These are phyloP conservation scores for Halesus radiatus DNA, from an alignment of 1,140 invertebrate species.

Conservation along the genomic window DNA sequence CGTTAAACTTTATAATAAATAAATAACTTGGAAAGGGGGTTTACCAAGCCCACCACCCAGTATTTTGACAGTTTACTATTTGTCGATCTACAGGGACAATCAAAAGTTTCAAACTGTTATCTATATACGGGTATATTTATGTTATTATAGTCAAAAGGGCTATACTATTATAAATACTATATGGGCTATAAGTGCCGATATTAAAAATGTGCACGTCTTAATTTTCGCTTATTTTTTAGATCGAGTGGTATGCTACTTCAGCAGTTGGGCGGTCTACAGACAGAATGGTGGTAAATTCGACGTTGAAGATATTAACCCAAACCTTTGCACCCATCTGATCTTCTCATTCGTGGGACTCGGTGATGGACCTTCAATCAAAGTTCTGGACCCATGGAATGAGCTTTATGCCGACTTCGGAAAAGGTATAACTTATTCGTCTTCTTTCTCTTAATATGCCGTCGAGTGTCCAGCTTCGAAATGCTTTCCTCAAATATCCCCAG, in stretches of 20 bases:
- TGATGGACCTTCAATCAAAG: conserved; percentile 64
- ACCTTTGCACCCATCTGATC: conserved; percentile 81
- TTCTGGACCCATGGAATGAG: conserved; percentile 78
- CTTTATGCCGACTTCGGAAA: conserved; percentile 68
- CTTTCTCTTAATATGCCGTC: neutral
- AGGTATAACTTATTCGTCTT: conserved; percentile 55
- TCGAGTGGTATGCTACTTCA: conserved; percentile 78
- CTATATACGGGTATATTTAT: too few relatives aligned
- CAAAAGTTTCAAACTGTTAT: too few relatives aligned
- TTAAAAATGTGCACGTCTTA: too few relatives aligned
- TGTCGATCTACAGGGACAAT: too few relatives aligned
- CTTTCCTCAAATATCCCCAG: neutral
- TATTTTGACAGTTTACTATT: too few relatives aligned
- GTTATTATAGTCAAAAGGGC: neutral
- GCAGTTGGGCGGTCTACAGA: conserved; percentile 82
- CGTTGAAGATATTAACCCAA: conserved; percentile 77
- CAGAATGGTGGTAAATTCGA: conserved; percentile 75
- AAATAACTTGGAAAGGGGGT: too few relatives aligned
- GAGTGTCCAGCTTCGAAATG: neutral
- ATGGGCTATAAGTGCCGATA: neutral
- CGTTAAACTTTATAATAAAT: too few relatives aligned
- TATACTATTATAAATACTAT: neutral
- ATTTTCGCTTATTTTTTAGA: conserved; percentile 60
- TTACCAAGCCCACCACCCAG: too few relatives aligned
- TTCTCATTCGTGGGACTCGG: conserved; percentile 79